phyloP scores from a whole-genome alignment of 2,113 vertebrate genomes.

The Tetrax tetrax region DNA sequence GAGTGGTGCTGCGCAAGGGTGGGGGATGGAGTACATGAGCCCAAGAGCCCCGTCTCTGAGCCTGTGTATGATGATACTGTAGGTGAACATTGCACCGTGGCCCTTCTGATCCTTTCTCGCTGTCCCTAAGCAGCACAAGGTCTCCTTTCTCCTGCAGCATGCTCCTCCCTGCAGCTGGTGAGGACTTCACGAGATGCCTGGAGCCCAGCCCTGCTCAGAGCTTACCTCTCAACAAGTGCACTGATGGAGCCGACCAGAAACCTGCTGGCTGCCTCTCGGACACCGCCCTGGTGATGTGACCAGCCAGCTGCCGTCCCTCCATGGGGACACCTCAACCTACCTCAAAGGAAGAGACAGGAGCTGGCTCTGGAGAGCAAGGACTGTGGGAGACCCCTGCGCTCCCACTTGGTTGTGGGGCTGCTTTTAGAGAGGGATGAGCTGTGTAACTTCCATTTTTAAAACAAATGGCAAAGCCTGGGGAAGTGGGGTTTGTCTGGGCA shows the following conservation, averaged over 20 bases:
- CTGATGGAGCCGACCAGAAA: slow-evolving; percentile 16
- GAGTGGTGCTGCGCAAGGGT: not conserved
- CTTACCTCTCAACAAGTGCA: slow-evolving; percentile 65
- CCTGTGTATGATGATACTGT: not conserved
- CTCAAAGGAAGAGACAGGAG: slow-evolving; percentile 54
- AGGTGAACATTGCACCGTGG: not conserved
- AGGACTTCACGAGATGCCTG: slow-evolving; percentile 26
- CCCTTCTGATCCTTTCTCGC: not conserved
- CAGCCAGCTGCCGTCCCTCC: not conserved
- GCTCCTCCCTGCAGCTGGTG: not conserved
- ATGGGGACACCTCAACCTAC: slow-evolving; percentile 43
- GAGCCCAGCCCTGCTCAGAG: slow-evolving; percentile 35
- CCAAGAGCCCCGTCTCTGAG: not conserved
- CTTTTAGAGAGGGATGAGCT: not conserved
- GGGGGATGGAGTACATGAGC: not conserved
- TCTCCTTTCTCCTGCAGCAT: slow-evolving; percentile 26
- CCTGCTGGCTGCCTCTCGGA: slow-evolving; percentile 18
- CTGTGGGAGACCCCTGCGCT: not conserved
- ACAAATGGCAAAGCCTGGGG: not conserved
- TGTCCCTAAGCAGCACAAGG: not conserved
- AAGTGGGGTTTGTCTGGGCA: not conserved
- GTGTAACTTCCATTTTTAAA: not conserved
- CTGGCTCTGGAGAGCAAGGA: not conserved
- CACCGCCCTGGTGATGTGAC: slow-evolving; percentile 20
- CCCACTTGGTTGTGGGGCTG: not conserved